These are phyloP conservation scores for Xestia ashworthii DNA, from an alignment of 2,888 invertebrate genomes.

Conservation along the genomic window DNA sequence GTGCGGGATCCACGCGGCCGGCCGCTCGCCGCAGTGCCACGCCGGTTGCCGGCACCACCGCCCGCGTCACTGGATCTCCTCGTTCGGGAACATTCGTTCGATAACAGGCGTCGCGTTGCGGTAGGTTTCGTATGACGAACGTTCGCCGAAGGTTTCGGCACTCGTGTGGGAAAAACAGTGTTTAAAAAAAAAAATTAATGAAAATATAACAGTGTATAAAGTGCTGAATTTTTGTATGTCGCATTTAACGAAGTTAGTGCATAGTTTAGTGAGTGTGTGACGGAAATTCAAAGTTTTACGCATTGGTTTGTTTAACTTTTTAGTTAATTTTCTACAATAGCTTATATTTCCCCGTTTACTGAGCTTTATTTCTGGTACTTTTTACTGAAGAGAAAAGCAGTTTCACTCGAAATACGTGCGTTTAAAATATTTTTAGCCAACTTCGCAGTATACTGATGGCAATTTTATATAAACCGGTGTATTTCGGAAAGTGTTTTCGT, in stretches of 20 bases:
- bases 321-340: constrained; percentile 34
- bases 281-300: constrained; percentile 72
- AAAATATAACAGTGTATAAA: constrained; percentile 61
- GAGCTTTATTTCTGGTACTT: constrained; percentile 5
- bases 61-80: constrained; percentile 74
- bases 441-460: constrained; percentile 33
- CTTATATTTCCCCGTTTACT: constrained; percentile 51
- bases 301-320: constrained; percentile 71
- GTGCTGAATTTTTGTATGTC: constrained; percentile 69
- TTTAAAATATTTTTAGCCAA: constrained; percentile 46
- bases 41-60: constrained; percentile 84
- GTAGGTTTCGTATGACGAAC: constrained; percentile 80
- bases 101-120: constrained; percentile 83
- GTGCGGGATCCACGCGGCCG: constrained; percentile 84
- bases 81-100: constrained; percentile 73
- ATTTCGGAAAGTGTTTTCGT: constrained; percentile 20
- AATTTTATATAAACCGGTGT: constrained; percentile 39
- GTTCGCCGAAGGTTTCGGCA: constrained; percentile 69
- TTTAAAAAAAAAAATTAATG: constrained; percentile 49
- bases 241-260: constrained; percentile 61
- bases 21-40: constrained; percentile 87
- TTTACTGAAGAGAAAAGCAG: constrained; percentile 8
- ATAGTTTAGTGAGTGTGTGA: constrained; percentile 70
- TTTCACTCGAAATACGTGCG: constrained; percentile 33
- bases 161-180: constrained; percentile 67